Percentiles rank a stretch among this genome's conserved stretches.
Evolutionary conservation across 1,140 invertebrate species (phyloP).

Genomic region (Drosophila fuyamai): DNA sequence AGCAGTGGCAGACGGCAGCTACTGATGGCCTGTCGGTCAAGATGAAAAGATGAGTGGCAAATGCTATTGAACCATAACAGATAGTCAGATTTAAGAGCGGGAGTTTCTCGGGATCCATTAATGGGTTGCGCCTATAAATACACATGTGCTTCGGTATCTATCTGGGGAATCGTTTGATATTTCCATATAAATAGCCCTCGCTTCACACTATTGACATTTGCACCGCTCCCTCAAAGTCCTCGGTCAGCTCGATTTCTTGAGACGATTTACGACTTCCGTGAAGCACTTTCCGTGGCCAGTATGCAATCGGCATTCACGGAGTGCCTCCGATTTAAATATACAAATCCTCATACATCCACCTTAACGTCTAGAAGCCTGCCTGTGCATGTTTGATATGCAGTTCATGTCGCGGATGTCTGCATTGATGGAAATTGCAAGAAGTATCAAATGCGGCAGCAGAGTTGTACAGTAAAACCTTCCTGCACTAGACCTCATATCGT

Average conservation of each 20-base stretch:
- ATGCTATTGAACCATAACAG: constrained; percentile 72
- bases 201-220: constrained; percentile 67
- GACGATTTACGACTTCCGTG: constrained; percentile 80
- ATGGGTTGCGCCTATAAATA: constrained; percentile 54
- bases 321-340: constrained; percentile 72
- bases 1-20: constrained; percentile 45
- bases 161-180: constrained; percentile 51
- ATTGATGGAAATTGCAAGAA: constrained; percentile 57
- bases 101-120: constrained; percentile 28
- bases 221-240: constrained; percentile 29
- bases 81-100: constrained; percentile 18
- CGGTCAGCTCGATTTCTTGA: constrained; percentile 53
- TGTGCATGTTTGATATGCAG: constrained; percentile 70
- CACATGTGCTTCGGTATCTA: constrained; percentile 16
- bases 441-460: constrained; percentile 13
- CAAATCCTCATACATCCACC: constrained; percentile 29
- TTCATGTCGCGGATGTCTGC: constrained; percentile 59
- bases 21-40: constrained; percentile 63
- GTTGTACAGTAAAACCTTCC: constrained; percentile 12
- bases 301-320: constrained; percentile 70
- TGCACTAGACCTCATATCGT: background rate
- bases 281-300: constrained; percentile 67
- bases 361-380: constrained; percentile 5
- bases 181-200: constrained; percentile 53
- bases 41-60: constrained; percentile 63